A percentile compares a stretch with the other conserved stretches of the same genome.
phyloP scores from a whole-genome alignment of 1,140 invertebrate species.

The Ridgeia piscesae region DNA sequence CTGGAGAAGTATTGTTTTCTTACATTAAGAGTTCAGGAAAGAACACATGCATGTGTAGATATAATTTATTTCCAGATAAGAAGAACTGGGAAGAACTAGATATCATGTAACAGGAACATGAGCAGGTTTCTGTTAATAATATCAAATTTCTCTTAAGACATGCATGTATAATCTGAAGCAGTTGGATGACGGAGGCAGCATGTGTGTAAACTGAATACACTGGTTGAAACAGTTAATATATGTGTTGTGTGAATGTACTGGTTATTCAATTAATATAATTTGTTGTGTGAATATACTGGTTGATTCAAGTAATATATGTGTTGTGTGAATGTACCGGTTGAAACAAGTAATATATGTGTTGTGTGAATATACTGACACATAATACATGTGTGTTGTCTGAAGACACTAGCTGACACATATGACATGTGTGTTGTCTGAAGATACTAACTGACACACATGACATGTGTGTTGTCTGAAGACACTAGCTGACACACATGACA shows the following conservation, averaged over 20 bases:
- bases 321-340: too few species aligned
- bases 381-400: background rate
- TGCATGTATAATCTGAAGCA: background rate
- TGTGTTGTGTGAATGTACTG: background rate
- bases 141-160: conserved; percentile 9
- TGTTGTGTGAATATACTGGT: background rate
- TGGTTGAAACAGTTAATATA: background rate
- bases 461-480: background rate
- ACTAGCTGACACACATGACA: background rate
- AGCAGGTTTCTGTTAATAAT: conserved; percentile 7
- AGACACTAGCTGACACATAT: background rate
- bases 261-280: background rate
- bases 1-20: background rate
- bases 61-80: background rate
- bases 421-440: background rate
- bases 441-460: background rate
- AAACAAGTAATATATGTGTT: background rate
- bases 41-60: background rate
- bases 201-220: background rate
- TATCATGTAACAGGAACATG: background rate
- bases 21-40: background rate
- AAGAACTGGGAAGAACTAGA: background rate
- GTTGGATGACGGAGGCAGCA: background rate
- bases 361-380: background rate
- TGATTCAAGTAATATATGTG: background rate